Evolutionary conservation across 2,797 vertebrate genomes (phyloP).

Genomic region (Dallia pectoralis): DNA sequence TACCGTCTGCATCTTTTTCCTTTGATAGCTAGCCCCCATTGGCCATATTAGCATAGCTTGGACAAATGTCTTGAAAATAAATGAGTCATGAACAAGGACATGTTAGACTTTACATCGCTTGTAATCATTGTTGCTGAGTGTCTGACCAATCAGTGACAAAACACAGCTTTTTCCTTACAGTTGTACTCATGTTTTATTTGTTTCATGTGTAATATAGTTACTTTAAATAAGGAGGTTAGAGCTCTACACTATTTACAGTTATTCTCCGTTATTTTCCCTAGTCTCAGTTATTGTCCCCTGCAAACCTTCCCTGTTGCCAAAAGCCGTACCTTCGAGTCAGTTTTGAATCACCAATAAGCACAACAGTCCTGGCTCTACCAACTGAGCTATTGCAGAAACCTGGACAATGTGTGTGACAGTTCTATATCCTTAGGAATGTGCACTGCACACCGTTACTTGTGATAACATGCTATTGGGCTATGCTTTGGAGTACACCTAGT

Average conservation of each 20-base stretch:
- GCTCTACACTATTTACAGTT: background rate
- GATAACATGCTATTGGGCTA: too few species aligned
- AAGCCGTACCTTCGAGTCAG: constrained; percentile 46
- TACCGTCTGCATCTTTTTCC: too few species aligned
- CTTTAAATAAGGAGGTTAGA: too few species aligned
- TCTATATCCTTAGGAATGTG: too few species aligned
- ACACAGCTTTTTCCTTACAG: background rate
- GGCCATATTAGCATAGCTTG: too few species aligned
- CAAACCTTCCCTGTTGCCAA: constrained; percentile 10
- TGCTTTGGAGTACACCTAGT: too few species aligned
- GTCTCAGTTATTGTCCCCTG: background rate
- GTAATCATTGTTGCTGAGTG: background rate
- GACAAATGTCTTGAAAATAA: too few species aligned
- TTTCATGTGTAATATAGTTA: too few species aligned
- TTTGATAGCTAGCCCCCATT: too few species aligned
- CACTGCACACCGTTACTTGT: too few species aligned
- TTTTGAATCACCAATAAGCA: constrained; percentile 51
- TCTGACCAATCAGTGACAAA: background rate
- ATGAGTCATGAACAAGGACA: too few species aligned
- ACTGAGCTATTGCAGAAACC: constrained; percentile 49
- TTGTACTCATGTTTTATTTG: background rate
- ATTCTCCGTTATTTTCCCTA: background rate
- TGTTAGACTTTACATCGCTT: background rate
- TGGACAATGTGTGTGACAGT: background rate
- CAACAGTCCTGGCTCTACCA: constrained; percentile 38